phyloP scores from a whole-genome alignment of 2,888 invertebrate genomes.

The Mimumesa dahlbomi region DNA sequence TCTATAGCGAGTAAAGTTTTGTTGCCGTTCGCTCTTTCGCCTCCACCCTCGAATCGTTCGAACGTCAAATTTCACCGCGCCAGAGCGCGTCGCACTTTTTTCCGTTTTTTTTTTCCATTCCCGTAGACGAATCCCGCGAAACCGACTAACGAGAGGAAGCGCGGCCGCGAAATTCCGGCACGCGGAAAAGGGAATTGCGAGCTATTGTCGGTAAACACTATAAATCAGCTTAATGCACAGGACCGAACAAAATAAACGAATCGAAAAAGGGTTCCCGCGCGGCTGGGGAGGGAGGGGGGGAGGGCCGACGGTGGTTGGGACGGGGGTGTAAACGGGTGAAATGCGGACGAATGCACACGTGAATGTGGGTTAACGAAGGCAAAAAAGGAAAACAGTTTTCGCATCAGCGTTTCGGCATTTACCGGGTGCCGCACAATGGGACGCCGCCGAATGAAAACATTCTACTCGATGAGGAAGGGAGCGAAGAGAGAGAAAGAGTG shows the following conservation, averaged over 20 bases:
- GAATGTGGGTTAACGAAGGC: conserved; percentile 74
- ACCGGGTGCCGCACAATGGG: conserved; percentile 61
- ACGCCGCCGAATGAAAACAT: conserved; percentile 68
- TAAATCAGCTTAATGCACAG: conserved; percentile 66
- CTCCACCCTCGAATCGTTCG: too few relatives aligned
- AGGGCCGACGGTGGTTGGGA: conserved; percentile 16
- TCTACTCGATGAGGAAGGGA: conserved; percentile 40
- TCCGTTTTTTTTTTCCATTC: too few relatives aligned
- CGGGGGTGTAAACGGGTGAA: conserved; percentile 5
- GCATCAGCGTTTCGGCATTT: conserved; percentile 72
- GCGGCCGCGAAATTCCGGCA: not conserved
- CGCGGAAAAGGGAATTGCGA: conserved; percentile 27
- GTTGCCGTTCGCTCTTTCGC: too few relatives aligned
- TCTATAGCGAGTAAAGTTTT: too few relatives aligned
- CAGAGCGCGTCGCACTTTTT: too few relatives aligned
- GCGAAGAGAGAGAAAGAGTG: conserved; percentile 23
- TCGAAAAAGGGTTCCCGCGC: conserved; percentile 2
- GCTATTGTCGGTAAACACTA: conserved; percentile 59
- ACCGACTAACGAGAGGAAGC: too few relatives aligned
- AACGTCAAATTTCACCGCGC: too few relatives aligned
- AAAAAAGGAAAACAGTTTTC: conserved; percentile 70
- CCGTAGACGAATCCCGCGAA: too few relatives aligned
- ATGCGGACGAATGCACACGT: conserved; percentile 49
- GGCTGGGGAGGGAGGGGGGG: conserved; percentile 4
- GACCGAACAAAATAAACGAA: conserved; percentile 46